Evolutionary conservation across 2,113 vertebrate genomes (phyloP).

Genomic region (Elephas maximus): DNA sequence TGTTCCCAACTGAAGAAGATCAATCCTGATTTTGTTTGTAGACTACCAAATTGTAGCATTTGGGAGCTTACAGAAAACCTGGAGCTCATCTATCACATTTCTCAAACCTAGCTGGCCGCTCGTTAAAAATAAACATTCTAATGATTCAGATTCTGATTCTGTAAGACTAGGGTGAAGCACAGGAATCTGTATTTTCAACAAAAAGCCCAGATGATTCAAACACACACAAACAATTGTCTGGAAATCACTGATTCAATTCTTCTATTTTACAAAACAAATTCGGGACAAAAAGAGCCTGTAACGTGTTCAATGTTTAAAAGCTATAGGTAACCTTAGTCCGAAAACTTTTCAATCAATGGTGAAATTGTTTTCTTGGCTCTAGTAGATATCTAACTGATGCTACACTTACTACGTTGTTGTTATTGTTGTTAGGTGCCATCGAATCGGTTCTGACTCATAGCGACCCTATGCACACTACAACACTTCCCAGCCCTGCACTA

Average conservation of each 20-base stretch:
- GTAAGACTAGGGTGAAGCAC: background rate
- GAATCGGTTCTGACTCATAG: too few species aligned
- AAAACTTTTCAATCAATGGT: background rate
- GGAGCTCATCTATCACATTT: background rate
- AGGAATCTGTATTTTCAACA: background rate
- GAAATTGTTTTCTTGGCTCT: background rate
- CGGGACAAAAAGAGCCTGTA: background rate
- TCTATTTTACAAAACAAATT: background rate
- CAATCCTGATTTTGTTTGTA: background rate
- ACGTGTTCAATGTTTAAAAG: background rate
- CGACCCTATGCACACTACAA: too few species aligned
- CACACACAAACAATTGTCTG: background rate
- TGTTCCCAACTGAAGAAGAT: background rate
- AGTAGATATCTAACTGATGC: background rate
- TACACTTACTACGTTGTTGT: background rate
- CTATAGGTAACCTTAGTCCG: background rate
- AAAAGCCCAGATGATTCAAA: background rate
- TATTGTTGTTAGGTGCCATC: too few species aligned
- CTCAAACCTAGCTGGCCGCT: background rate
- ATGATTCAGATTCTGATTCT: background rate
- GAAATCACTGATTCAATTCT: background rate
- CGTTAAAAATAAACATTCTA: conserved; percentile 12
- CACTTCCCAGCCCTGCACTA: too few species aligned
- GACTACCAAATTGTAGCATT: background rate
- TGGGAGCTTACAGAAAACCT: background rate